Evolutionary conservation across 1,140 invertebrate species (phyloP).

Genomic region (Drosophila tristis): DNA sequence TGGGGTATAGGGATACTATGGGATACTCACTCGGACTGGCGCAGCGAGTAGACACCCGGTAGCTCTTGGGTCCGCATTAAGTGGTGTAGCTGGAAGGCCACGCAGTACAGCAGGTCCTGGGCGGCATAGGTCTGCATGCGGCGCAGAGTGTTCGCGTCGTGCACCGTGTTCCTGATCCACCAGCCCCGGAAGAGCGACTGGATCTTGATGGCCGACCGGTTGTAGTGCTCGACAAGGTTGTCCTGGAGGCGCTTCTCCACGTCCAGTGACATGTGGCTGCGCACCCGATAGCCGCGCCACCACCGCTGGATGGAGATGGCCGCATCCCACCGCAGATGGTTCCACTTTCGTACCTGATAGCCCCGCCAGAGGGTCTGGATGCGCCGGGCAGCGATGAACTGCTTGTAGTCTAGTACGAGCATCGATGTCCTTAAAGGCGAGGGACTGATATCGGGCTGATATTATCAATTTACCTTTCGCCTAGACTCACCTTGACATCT

Average conservation of each 20-base stretch:
- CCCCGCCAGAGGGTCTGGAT: constrained; percentile 52
- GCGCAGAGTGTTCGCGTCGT: constrained; percentile 45
- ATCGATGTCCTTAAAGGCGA: constrained; percentile 19
- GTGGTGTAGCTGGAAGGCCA: constrained; percentile 53
- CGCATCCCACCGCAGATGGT: constrained; percentile 2
- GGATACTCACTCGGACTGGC: constrained; percentile 38
- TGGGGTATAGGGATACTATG: background rate
- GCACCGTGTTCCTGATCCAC: constrained; percentile 39
- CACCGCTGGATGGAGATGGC: constrained; percentile 56
- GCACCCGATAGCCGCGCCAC: constrained; percentile 59
- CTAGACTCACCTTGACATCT: constrained; percentile 10
- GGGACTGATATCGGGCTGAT: no score
- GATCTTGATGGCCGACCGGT: constrained; percentile 43
- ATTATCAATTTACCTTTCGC: background rate
- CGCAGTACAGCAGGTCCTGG: constrained; percentile 58
- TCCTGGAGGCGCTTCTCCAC: constrained; percentile 45
- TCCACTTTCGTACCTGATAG: background rate
- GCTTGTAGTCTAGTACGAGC: constrained; percentile 45
- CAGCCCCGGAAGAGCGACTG: constrained; percentile 62
- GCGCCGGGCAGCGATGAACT: constrained; percentile 57
- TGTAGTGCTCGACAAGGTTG: constrained; percentile 13
- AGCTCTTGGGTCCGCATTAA: constrained; percentile 37
- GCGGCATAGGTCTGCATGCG: constrained; percentile 46
- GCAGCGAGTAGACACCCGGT: constrained; percentile 56
- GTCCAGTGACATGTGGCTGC: background rate